Base-by-base conservation (phyloP, 2,888 invertebrate species). In the Baronia brevicornis region DNA sequence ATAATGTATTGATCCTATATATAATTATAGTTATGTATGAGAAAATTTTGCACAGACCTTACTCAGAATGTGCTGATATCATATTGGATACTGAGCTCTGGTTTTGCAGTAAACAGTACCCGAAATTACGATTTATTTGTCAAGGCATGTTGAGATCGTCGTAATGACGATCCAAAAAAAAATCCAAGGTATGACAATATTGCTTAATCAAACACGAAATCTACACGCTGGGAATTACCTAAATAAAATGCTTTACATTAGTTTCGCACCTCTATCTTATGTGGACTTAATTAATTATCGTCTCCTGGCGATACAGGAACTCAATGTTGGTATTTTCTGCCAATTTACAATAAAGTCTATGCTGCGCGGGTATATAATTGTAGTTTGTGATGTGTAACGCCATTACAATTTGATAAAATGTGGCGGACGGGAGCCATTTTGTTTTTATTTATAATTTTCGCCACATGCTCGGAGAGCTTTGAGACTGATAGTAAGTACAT, bases 361-460 rank as follows among this genome's bases (percentile, higher is more conserved):
- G 48, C 49, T 51, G 37, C 41, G 33, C 13, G 20, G 34, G 46
- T 73, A 73, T 78, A 78, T 63, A 68, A 67, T 57, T 66, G 64
- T 61, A 52, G 47, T 44, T 45, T 40, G 12, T 33, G 23, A 31
- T 38, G 29, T 31, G 37, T 31, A 32, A 9, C 12, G 29, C 58
- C 57, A 65, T 50, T 60, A 46, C 39, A 47, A 12, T 46, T 23
- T 36, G 41, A 2, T 26, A 61, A 46, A 44, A 79, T 79, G 79
- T 69, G 63, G 65, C 48, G 64, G 39, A 28, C 54, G 45, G 61
- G 57, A 23, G 59, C 60, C 14, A 34, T 67, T 7, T 36, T 67
- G 15, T 18, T 65, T 22, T 33, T 45, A 5, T 19, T 46, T 5
- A 29, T 52, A 21, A 35, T 48, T 30, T 43, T 60, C 5, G 18